Evolutionary conservation across 2,113 vertebrate species (phyloP).

Genomic region (Fulica atra): DNA sequence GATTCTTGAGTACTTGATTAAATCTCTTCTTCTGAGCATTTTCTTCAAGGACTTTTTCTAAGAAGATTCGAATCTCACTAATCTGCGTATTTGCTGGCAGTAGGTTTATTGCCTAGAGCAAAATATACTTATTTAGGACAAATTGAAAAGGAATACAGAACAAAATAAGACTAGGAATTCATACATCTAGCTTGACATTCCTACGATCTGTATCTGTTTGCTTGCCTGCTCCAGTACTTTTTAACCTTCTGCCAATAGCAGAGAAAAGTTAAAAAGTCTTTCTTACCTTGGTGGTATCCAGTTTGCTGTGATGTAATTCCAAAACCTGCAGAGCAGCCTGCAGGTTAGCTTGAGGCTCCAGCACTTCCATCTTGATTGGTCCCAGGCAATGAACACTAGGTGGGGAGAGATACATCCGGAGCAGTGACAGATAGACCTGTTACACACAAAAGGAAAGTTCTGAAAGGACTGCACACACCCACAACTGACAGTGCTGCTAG

Average conservation of each 20-base stretch:
- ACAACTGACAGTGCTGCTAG: background rate
- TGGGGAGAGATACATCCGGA: slow-evolving; percentile 96
- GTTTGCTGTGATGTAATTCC: slow-evolving; percentile 93
- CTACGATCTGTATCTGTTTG: background rate
- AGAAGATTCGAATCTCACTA: slow-evolving; percentile 91
- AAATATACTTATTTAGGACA: background rate
- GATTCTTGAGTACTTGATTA: slow-evolving; percentile 96
- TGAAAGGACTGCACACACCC: background rate
- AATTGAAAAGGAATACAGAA: background rate
- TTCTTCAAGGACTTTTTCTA: slow-evolving; percentile 97
- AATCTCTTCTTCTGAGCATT: slow-evolving; percentile 92
- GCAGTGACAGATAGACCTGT: slow-evolving; percentile 94
- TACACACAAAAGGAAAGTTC: background rate
- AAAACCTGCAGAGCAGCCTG: slow-evolving; percentile 92
- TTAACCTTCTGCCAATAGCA: background rate
- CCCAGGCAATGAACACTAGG: slow-evolving; percentile 94
- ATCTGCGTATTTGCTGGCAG: slow-evolving; percentile 98
- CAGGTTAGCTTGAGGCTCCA: slow-evolving; percentile 92
- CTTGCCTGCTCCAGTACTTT: background rate
- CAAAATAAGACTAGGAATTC: background rate
- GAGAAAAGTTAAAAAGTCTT: background rate
- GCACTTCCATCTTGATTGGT: slow-evolving; percentile 92
- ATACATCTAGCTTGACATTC: background rate
- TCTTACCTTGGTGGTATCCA: slow-evolving; percentile 94
- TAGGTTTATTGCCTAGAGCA: slow-evolving; percentile 89